phyloP scores from a whole-genome alignment of 2,113 vertebrate species.

The Falcunculus frontatus region DNA sequence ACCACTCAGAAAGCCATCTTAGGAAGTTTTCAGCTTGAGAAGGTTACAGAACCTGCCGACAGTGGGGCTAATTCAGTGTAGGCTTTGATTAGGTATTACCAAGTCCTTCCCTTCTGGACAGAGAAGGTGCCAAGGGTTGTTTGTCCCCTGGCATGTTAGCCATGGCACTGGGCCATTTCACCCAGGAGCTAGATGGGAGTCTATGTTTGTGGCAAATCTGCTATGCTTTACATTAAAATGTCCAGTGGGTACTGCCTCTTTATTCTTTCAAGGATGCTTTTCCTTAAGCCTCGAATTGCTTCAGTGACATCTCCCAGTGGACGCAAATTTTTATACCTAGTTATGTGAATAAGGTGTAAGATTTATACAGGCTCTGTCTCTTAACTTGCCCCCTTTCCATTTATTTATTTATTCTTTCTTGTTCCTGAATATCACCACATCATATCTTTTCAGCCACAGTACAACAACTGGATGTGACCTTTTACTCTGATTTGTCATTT shows the following conservation, averaged over 20 bases:
- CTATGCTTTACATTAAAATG: not conserved
- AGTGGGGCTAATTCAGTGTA: not conserved
- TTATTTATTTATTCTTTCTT: not conserved
- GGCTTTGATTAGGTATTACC: not conserved
- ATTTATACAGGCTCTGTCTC: not conserved
- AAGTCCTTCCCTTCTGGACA: not conserved
- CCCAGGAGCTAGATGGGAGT: not conserved
- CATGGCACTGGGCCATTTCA: not conserved
- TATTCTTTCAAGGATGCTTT: not conserved
- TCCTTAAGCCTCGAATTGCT: not conserved
- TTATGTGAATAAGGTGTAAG: not conserved
- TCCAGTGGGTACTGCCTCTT: not conserved
- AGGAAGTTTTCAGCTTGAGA: not conserved
- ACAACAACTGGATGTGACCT: not conserved
- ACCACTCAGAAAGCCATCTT: not conserved
- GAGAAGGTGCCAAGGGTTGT: not conserved
- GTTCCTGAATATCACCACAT: not conserved
- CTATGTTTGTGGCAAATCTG: not conserved
- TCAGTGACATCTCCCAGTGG: not conserved
- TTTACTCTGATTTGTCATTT: constrained; percentile 16
- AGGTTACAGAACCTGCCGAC: not conserved
- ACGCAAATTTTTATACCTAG: not conserved
- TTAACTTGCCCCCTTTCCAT: not conserved
- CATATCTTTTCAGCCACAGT: not conserved
- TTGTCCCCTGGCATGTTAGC: not conserved